A percentile compares a stretch with the other conserved stretches of the same genome.
Conservation (phyloP, 2,888 invertebrate genomes). For the Stenichneumon culpator region DNA sequence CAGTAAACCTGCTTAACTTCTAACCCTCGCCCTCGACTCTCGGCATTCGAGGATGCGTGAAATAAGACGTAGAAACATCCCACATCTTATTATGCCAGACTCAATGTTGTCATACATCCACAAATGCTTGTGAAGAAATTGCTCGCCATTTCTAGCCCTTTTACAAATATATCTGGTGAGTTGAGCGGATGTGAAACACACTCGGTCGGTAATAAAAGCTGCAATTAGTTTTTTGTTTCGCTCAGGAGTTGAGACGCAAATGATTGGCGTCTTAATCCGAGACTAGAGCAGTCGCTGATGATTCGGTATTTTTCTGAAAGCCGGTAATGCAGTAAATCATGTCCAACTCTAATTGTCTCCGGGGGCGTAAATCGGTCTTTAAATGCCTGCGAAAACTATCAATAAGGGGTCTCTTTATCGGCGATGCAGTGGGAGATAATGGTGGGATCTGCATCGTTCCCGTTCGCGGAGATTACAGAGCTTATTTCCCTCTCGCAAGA, state of each 20-base stretch:
- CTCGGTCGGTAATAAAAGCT: not conserved
- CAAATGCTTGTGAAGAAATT: too few relatives aligned
- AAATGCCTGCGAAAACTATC: slow-evolving; percentile 59
- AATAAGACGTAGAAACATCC: not conserved
- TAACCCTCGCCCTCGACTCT: slow-evolving; percentile 25
- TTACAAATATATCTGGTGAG: not conserved
- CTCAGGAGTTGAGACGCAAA: not conserved
- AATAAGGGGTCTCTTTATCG: slow-evolving; percentile 55
- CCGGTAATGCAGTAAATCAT: slow-evolving; percentile 38
- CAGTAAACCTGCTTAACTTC: slow-evolving; percentile 4
- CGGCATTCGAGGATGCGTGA: not conserved
- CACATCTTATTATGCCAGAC: not conserved
- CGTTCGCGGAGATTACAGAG: slow-evolving; percentile 56
- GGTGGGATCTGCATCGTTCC: slow-evolving; percentile 66
- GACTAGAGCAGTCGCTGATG: not conserved
- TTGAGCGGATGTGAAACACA: not conserved
- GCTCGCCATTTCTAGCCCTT: too few relatives aligned
- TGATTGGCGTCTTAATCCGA: not conserved
- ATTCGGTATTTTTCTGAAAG: slow-evolving; percentile 21
- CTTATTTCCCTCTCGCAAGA: slow-evolving; percentile 46
- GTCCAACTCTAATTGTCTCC: slow-evolving; percentile 44
- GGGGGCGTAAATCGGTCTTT: slow-evolving; percentile 50
- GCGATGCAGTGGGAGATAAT: slow-evolving; percentile 61
- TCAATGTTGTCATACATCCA: too few relatives aligned
- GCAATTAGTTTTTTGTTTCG: not conserved